Evolutionary conservation across 2,888 invertebrate genomes (phyloP).

Genomic region (Melinaea marsaeus): DNA sequence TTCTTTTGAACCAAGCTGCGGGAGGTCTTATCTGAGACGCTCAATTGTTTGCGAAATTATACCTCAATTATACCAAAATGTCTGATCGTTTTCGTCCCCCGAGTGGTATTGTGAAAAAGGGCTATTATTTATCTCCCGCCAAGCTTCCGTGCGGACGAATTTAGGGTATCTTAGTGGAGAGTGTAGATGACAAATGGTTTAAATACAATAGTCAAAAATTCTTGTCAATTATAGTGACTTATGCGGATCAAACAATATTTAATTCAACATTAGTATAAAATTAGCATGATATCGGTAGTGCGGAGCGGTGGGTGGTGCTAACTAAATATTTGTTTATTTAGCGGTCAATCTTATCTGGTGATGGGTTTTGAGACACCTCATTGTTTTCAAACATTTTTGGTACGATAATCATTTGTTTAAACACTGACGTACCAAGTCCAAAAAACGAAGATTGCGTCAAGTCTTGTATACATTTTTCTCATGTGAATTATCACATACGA

Average conservation of each 20-base stretch:
- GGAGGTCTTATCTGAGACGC: conserved; percentile 44
- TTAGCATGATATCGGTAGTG: conserved; percentile 62
- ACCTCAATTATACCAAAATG: conserved; percentile 65
- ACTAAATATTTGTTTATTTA: conserved; percentile 53
- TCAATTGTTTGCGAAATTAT: conserved; percentile 58
- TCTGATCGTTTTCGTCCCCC: conserved; percentile 16
- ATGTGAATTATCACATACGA: not conserved
- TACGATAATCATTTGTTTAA: conserved; percentile 56
- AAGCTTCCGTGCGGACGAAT: conserved; percentile 53
- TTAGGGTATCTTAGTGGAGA: not conserved
- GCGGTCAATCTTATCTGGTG: conserved; percentile 58
- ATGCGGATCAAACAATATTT: conserved; percentile 44
- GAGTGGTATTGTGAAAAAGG: conserved; percentile 55
- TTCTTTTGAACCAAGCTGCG: conserved; percentile 46
- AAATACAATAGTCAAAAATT: conserved; percentile 1
- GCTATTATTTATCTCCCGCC: conserved; percentile 60
- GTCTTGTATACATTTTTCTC: conserved; percentile 16
- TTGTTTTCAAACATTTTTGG: conserved; percentile 70
- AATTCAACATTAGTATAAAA: conserved; percentile 52
- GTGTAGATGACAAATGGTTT: not conserved
- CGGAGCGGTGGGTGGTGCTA: conserved; percentile 62
- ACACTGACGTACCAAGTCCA: conserved; percentile 45
- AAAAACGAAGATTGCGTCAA: conserved; percentile 60
- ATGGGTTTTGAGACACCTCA: conserved; percentile 56
- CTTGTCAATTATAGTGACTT: not conserved